These are phyloP conservation scores for Alouatta palliata DNA, from an alignment of 2,113 vertebrate genomes.

Conservation along the genomic window DNA sequence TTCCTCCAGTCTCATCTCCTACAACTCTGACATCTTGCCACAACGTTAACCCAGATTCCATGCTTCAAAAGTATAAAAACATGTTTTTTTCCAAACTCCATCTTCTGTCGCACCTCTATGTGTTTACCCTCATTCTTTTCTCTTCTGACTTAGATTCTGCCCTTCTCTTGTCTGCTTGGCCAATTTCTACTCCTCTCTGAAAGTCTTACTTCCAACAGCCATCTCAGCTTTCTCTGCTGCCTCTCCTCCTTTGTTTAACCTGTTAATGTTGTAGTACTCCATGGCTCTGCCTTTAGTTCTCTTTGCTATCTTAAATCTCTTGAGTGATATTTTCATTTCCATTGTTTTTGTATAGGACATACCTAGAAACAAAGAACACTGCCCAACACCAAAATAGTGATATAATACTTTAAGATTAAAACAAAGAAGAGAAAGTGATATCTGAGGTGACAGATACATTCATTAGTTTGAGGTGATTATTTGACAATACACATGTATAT, in stretches of 20 bases:
- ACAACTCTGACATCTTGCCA: background rate
- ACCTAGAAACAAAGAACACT: background rate
- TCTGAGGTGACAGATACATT: background rate
- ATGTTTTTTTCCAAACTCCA: background rate
- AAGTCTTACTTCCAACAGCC: background rate
- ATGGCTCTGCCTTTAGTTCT: background rate
- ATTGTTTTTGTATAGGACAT: background rate
- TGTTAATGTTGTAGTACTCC: background rate
- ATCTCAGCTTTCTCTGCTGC: background rate
- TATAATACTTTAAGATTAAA: background rate
- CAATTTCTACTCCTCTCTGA: background rate
- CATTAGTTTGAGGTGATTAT: background rate
- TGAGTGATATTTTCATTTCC: background rate
- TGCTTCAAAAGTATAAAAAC: background rate
- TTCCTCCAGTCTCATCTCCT: background rate
- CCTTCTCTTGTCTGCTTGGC: background rate
- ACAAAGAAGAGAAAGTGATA: background rate
- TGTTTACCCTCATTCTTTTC: background rate
- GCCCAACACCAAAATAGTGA: background rate
- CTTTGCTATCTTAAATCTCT: background rate
- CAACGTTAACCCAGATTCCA: background rate
- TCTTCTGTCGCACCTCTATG: background rate
- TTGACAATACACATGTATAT: background rate
- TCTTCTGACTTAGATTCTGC: background rate
- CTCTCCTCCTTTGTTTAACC: background rate